Percentiles rank a stretch among this genome's conserved stretches.
These are phyloP conservation scores for Aproaerema taeniolella DNA, from an alignment of 2,888 invertebrate species.

Conservation along the genomic window DNA sequence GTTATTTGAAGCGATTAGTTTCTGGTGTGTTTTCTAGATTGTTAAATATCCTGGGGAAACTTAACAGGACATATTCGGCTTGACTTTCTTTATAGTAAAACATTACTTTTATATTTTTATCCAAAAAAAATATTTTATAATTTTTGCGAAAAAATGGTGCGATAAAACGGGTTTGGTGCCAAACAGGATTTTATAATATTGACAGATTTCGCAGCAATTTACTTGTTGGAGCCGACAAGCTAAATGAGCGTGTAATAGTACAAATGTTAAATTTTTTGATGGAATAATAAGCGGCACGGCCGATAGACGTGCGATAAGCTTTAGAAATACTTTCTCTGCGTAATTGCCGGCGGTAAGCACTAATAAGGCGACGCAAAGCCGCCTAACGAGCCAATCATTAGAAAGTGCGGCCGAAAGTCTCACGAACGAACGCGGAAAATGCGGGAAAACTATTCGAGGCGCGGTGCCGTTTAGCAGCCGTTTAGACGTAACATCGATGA, in stretches of 20 bases:
- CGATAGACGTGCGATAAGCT: constrained; percentile 46
- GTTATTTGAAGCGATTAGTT: no score
- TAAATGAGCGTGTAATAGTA: constrained; percentile 4
- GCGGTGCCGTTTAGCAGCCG: background rate
- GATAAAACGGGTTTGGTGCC: no score
- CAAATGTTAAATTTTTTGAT: constrained; percentile 6
- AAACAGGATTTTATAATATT: no score
- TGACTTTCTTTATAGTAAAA: no score
- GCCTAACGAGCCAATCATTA: constrained; percentile 28
- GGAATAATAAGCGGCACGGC: constrained; percentile 19
- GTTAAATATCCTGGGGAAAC: no score
- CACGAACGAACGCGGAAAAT: constrained; percentile 36
- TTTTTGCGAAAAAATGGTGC: no score
- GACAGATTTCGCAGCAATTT: no score
- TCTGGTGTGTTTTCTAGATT: no score
- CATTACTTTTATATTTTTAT: no score
- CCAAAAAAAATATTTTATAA: no score
- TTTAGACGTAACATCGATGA: no score
- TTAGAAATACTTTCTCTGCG: constrained; percentile 59
- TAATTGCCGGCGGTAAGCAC: constrained; percentile 47
- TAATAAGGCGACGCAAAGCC: constrained; percentile 48
- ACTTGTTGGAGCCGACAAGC: background rate
- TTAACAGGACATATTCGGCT: no score
- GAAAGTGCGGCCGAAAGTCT: constrained; percentile 34
- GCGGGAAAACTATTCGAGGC: constrained; percentile 28